These are phyloP conservation scores for Diplolepis rosae DNA, from an alignment of 2,888 invertebrate species.

Conservation along the genomic window DNA sequence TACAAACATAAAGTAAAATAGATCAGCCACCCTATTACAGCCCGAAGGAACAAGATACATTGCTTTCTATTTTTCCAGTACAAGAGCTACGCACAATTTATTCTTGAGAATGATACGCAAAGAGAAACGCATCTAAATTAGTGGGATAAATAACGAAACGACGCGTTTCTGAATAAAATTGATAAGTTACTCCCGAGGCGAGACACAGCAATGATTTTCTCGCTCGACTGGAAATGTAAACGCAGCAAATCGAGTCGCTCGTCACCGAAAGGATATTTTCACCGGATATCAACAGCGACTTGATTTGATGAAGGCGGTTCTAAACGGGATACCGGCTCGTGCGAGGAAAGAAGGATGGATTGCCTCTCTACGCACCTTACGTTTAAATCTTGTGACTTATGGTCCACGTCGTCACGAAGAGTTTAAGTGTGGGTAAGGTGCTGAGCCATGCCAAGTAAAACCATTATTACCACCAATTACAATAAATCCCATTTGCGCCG, in stretches of 20 bases:
- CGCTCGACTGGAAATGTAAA: not conserved
- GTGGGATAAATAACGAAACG: not conserved
- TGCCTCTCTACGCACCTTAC: conserved; percentile 32
- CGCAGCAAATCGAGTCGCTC: conserved; percentile 4
- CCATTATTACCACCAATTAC: conserved; percentile 69
- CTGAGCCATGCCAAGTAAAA: conserved; percentile 51
- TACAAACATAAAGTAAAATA: not conserved
- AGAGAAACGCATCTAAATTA: conserved; percentile 18
- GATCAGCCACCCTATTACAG: not conserved
- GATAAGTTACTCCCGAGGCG: not conserved
- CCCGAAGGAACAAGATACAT: not conserved
- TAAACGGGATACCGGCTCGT: conserved; percentile 33
- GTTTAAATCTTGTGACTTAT: conserved; percentile 43
- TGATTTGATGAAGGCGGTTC: conserved; percentile 13
- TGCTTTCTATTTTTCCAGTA: conserved; percentile 2
- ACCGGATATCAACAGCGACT: conserved; percentile 3
- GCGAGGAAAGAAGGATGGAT: conserved; percentile 31
- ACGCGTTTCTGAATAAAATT: conserved; percentile 5
- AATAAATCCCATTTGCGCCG: conserved; percentile 64
- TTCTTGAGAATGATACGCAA: conserved; percentile 2
- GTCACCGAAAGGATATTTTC: conserved; percentile 38
- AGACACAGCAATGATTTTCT: not conserved
- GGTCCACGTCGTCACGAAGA: conserved; percentile 37
- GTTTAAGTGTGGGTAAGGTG: conserved; percentile 40
- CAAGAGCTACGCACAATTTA: not conserved